Base-by-base conservation (phyloP, 2,888 invertebrate genomes). In the Drosophila diplacantha region DNA sequence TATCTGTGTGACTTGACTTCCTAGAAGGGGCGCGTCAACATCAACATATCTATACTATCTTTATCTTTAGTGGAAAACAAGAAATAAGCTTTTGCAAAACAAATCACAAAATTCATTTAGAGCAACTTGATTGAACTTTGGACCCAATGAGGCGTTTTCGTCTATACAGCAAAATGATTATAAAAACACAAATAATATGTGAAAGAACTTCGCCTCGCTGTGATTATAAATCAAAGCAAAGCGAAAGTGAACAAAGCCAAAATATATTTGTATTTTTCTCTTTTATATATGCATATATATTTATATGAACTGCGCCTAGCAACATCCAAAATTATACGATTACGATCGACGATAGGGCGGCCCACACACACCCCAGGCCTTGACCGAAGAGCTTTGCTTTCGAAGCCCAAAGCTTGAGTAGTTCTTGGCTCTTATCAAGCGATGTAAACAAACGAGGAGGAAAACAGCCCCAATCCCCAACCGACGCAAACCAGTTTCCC, bases 361-460 rank as follows among this genome's bases (percentile, higher is more conserved):
- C 37, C 3, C 35, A 5, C 32, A 9, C 37, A 5, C 43, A 11
- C 34, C 20, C 53, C 31, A 76, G 66, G 65, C 77, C 80, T 77
- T 77, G 80, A 73, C 65, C 65, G 55, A 12, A 41, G 50, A 73
- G 76, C 79, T 75, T 72, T 74, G 18, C 44, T 60, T 61, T 47
- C 31, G 38, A 56, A 66, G 64, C 61, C 41, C 24, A 69, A 76
- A 76, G 76, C 76, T 74, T 51, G 24, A 18, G 31, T 38, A 37
- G 58, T 65, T 69, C 41, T 60, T 56, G 65, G 24, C 24, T 49
- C 60, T 75, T 75, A 78, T 75, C 76, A 79, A 57, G 56, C 49
- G 51, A 73, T 69, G 81, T 79, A 74, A 81, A 81, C 79, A 81
- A 79, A 74, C 64, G 69, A 68, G 62, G 70, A 73, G 81, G 74